Evolutionary conservation across 2,888 invertebrate genomes (phyloP), one percentile per base, ranked within the genome.

Genomic region (Rugalucina vietnamica): DNA sequence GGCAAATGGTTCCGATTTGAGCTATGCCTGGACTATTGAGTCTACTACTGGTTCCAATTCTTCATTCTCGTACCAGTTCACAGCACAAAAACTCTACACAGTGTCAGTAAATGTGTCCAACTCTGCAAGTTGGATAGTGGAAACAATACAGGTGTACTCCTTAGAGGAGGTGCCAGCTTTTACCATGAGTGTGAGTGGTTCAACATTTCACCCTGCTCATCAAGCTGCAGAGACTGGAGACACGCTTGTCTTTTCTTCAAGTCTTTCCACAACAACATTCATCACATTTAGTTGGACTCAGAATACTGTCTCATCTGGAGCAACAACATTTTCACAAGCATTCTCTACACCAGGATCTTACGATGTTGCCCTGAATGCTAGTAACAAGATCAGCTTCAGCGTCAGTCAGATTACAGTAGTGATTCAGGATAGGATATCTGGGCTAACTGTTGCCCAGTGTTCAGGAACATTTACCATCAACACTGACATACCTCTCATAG

Each of bases 81-180:
- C 70, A n/a, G 54, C 49, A n/a, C 85, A 87, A 27, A 88, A 86
- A 14, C 65, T 85, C 3, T 91, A 89, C 69, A 89, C 81, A 29
- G 69, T 91, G n/a, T 83, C 83, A 10, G 54, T 91, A 34, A 74
- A 32, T 24, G 83, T 87, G 0, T 65, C 75, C 21, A 91, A 91
- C 72, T 76, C 74, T 76, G 88, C 90, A 18, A 91, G 90, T 73
- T 81, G 77, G 39, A 79, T 57, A 36, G 24, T 69, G 21, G 81
- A 49, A 1, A 54, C 29, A 29, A 69, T 75, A 3, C 65, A 76
- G 14, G 79, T 91, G 21, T 86, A 86, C 77, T 85, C 87, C 0
- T 81, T 89, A 70, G 72, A 85, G 76, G 54, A 81, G 34, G 39
- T 88, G 8, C 73, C 81, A 24, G 24, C 71, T 24, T 79, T 88